Base-by-base conservation (phyloP, 2,888 invertebrate genomes). In the Microctonus aethiopoides region DNA sequence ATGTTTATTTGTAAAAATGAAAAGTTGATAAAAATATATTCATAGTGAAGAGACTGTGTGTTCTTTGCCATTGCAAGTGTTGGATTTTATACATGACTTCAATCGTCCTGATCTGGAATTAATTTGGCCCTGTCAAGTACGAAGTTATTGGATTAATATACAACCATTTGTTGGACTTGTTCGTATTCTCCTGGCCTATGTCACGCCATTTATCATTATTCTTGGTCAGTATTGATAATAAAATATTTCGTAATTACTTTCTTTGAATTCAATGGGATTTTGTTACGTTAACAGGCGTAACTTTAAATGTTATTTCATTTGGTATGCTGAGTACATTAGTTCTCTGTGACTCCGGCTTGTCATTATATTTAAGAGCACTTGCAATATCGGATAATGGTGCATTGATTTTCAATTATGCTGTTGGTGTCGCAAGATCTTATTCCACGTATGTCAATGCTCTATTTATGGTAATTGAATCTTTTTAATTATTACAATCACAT, bases 311-410 rank as follows among this genome's bases (percentile, higher is more conserved):
- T 13, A 70, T 86, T 29, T 84, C 85, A n/a, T 84, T 86, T 65
- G 79, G 78, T 57, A 78, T 83, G 73, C 76, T 86, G 46, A 79
- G 77, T 62, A 81, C 81, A 13, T 76, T 84, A 13, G 79, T 85
- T 11, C 75, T 84, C 22, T 78, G 79, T 26, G 83, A 83, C 66
- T 82, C 82, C 52, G 84, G 82, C 72, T 79, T 85, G 67, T 84
- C 85, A 1, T 73, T 86, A 51, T 86, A 86, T 71, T 76, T 86
- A 32, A 76, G 82, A 34, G 82, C 84, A 26, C 79, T 86, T 26
- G 84, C 86, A 29, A 73, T 86, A 57, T 85, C 85, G 60, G 86
- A 86, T 71, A 82, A 81, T 72, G 84, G 84, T 9, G 86, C 85
- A 65, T 74, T 86, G 34, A 67, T 86, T 54, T 79, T 83, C 66